Conservation (phyloP, 1,140 invertebrate genomes). For the Pseudomyrmex gracilis region DNA sequence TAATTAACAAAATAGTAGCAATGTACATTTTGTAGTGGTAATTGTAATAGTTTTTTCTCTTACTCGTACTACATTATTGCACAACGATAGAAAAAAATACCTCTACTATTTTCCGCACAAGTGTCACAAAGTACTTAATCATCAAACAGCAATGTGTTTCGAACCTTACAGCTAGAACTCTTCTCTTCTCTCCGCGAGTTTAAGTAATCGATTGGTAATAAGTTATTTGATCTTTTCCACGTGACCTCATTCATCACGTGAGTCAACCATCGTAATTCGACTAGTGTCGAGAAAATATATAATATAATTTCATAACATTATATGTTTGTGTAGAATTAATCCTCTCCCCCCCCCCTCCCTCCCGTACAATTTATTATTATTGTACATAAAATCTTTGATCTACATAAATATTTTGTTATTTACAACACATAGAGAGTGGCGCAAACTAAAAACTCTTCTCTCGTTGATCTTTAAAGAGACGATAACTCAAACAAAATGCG, state of each 20-base stretch:
- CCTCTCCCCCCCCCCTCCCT: background rate
- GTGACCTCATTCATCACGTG: background rate
- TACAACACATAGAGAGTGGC: background rate
- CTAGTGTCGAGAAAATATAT: background rate
- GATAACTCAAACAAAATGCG: background rate
- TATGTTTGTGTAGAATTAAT: constrained; percentile 30
- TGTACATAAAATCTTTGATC: constrained; percentile 24
- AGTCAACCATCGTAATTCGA: constrained; percentile 1
- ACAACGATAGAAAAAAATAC: constrained; percentile 22
- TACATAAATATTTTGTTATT: constrained; percentile 45
- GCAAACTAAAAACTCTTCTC: constrained; percentile 4
- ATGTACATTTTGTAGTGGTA: constrained; percentile 3
- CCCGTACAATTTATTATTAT: background rate
- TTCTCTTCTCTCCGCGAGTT: background rate
- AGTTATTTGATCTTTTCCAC: constrained; percentile 1
- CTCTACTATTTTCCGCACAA: constrained; percentile 1
- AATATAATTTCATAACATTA: constrained; percentile 13
- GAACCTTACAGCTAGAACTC: constrained; percentile 11
- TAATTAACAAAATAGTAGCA: constrained; percentile 8
- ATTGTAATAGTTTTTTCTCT: background rate
- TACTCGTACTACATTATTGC: constrained; percentile 31
- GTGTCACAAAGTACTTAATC: constrained; percentile 14
- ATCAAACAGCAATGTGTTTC: background rate
- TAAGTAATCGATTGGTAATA: constrained; percentile 34
- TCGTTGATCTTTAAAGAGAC: background rate